Evolutionary conservation across 1,140 invertebrate species (phyloP).

Genomic region (Drosophila kikkawai): DNA sequence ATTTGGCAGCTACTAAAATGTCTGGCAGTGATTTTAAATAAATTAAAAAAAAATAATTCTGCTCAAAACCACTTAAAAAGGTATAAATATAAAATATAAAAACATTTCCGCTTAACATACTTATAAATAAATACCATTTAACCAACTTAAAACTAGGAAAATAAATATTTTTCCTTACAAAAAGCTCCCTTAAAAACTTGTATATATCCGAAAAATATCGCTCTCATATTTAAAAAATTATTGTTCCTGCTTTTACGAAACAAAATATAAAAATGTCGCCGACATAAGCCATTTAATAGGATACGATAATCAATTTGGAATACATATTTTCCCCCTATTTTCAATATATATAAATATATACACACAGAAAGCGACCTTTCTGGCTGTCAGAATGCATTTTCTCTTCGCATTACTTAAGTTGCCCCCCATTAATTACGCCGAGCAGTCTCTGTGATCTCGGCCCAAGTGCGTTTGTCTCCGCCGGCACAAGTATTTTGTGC

Average conservation of each 20-base stretch:
- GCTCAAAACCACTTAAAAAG: too few species aligned
- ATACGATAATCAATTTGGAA: slow-evolving; percentile 31
- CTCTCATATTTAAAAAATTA: neutral
- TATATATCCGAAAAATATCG: neutral
- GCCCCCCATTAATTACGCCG: slow-evolving; percentile 53
- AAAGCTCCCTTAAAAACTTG: neutral
- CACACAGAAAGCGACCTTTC: slow-evolving; percentile 39
- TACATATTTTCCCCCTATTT: slow-evolving; percentile 18
- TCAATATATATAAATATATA: neutral
- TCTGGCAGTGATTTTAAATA: neutral
- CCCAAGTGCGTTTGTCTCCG: slow-evolving; percentile 49
- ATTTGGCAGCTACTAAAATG: neutral
- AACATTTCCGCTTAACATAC: neutral
- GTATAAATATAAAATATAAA: too few species aligned
- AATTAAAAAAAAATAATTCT: neutral
- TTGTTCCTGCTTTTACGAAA: neutral
- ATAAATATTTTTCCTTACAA: neutral
- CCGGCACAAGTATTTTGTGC: slow-evolving; percentile 45
- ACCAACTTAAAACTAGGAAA: neutral
- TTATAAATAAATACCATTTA: neutral
- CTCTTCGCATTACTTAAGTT: slow-evolving; percentile 55
- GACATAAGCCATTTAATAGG: neutral
- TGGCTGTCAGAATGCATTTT: slow-evolving; percentile 51
- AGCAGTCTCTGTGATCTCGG: slow-evolving; percentile 48
- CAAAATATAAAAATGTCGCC: neutral